Evolutionary conservation across 2,113 vertebrate genomes (phyloP).

Genomic region (Cavia aperea): DNA sequence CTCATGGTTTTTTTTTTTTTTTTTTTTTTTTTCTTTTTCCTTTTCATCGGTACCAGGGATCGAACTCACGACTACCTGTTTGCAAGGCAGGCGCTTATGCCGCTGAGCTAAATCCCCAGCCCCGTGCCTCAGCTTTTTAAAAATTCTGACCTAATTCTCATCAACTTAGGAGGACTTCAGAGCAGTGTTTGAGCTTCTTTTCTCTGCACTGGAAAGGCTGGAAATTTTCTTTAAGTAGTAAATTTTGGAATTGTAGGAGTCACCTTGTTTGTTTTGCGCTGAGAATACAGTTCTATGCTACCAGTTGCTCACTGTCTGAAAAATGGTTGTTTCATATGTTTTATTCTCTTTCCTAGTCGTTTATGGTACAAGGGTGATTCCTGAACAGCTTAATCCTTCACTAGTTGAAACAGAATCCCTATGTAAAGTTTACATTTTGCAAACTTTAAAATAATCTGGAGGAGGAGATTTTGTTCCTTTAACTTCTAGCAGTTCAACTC

Average conservation of each 20-base stretch:
- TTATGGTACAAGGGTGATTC: neutral
- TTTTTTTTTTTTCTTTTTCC: neutral
- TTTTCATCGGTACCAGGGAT: too few species aligned
- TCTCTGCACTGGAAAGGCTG: neutral
- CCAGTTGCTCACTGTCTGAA: neutral
- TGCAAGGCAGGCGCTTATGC: too few species aligned
- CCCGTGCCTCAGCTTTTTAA: neutral
- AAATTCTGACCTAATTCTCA: neutral
- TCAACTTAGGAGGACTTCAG: neutral
- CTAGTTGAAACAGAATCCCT: neutral
- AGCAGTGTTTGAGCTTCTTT: constrained; percentile 8
- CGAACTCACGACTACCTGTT: too few species aligned
- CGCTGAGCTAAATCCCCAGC: too few species aligned
- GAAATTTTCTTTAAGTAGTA: constrained; percentile 18
- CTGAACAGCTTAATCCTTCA: neutral
- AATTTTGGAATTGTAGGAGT: neutral
- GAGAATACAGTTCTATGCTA: neutral
- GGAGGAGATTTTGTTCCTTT: constrained; percentile 25
- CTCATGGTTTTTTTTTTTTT: neutral
- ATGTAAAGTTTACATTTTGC: neutral
- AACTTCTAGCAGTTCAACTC: neutral
- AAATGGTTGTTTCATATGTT: neutral
- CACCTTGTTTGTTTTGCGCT: neutral
- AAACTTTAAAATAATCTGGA: constrained; percentile 25
- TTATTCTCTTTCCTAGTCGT: neutral